Base-by-base conservation (phyloP, 2,888 invertebrate species). In the Hesperia comma region DNA sequence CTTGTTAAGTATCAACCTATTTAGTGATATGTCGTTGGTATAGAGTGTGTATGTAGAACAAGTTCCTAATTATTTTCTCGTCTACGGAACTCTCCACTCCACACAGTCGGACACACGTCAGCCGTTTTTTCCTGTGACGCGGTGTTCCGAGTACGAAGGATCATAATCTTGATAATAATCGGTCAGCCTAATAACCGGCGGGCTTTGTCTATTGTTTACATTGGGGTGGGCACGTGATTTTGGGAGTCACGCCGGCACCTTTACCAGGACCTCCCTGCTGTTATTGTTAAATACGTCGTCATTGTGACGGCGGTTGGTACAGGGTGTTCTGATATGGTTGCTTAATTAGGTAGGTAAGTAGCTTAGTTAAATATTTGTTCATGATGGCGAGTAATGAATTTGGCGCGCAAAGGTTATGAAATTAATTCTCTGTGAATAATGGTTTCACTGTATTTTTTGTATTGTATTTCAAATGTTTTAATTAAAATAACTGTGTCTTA, bases 141-240 rank as follows among this genome's bases (percentile, higher is more conserved):
- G 19, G 40, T n/a, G n/a, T 84, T 83, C 81, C 76, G 68, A 74
- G 81, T 81, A 81, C 75, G 70, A 78, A 69, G 56, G 61, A 70
- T 71, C 70, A 71, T 67, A 60, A 69, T 68, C 71, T 61, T 69
- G 87, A 90, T 90, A 80, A 77, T 81, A 77, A 87, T 88, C 88
- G 79, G 76, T 74, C 79, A 78, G 81, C 80, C 85, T 90, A 89
- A 88, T 88, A 88, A 83, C 81, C 74, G 64, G 76, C 75, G 88
- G 92, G 90, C 87, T 92, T 92, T 92, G 91, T 87, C 92, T 82
- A 92, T 92, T 92, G 92, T 91, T 90, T 92, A 90, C 91, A 89
- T 88, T 88, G 82, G 91, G 91, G 88, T 86, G 83, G 73, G 77
- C 83, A 91, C 92, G 91, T 90, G 91, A 84, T 88, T 88, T 84